A percentile compares a stretch with the other conserved stretches of the same genome.
phyloP scores from a whole-genome alignment of 2,113 vertebrate species.

The Phrynocephalus versicolor region DNA sequence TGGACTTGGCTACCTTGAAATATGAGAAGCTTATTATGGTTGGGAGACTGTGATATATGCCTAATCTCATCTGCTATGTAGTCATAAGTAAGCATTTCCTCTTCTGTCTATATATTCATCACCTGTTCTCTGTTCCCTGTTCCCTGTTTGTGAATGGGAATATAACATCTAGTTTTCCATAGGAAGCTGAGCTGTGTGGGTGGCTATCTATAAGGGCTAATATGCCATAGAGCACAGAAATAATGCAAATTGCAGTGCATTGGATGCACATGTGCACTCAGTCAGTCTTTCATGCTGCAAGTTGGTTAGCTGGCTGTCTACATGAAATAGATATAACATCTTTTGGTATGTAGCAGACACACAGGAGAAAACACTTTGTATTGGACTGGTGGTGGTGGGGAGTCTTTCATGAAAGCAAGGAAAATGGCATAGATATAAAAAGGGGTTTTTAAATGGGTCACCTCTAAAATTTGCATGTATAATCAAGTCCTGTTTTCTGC shows the following conservation, averaged over 20 bases:
- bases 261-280: no score
- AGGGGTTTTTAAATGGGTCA: background rate
- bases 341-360: background rate
- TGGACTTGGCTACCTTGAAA: no score
- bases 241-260: background rate
- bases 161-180: background rate
- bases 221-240: background rate
- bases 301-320: background rate
- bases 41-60: no score
- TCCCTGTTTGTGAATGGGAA: background rate
- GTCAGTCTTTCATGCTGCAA: background rate
- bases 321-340: background rate
- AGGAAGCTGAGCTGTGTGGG: background rate
- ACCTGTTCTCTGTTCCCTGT: background rate
- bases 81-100: background rate
- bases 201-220: background rate
- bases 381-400: background rate
- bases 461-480: slow-evolving; percentile 4
- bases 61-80: no score
- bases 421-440: background rate
- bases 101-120: background rate
- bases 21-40: no score
- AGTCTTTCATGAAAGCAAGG: background rate
- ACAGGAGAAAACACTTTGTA: background rate
- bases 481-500: background rate